Evolutionary conservation across 2,888 invertebrate species (phyloP).

Genomic region (Cyclophora albipunctata): DNA sequence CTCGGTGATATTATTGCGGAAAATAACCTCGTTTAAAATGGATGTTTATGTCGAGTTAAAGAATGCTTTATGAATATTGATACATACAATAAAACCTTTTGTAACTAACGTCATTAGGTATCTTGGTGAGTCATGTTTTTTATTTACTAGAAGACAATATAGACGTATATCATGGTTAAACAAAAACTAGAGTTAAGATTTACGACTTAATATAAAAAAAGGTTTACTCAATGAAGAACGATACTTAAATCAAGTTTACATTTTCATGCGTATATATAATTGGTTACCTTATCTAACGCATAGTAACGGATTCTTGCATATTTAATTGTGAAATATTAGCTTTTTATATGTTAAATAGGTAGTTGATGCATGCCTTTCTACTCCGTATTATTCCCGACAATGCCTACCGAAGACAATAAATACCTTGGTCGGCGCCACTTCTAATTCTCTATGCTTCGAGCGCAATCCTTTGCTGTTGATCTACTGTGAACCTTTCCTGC

Average conservation of each 20-base stretch:
- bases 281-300: too few species aligned
- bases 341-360: conserved; percentile 18
- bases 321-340: conserved; percentile 10
- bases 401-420: conserved; percentile 50
- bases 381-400: conserved; percentile 27
- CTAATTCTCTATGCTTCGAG: conserved; percentile 59
- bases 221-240: too few species aligned
- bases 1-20: conserved; percentile 9
- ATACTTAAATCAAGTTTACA: too few species aligned
- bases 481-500: conserved; percentile 11
- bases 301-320: conserved; percentile 2
- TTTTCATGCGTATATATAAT: too few species aligned
- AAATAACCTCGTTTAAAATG: conserved; percentile 8
- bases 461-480: conserved; percentile 23
- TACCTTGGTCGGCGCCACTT: conserved; percentile 53
- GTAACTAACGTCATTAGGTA: too few species aligned
- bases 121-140: too few species aligned
- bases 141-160: too few species aligned
- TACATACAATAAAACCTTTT: too few species aligned
- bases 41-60: background rate
- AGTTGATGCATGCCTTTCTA: conserved; percentile 4
- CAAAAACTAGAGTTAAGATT: too few species aligned
- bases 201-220: too few species aligned
- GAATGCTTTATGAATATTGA: too few species aligned
- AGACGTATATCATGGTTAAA: too few species aligned